A percentile compares a stretch with the other conserved stretches of the same genome.
phyloP scores from a whole-genome alignment of 2,888 invertebrate genomes.

The Chloroclysta siterata region DNA sequence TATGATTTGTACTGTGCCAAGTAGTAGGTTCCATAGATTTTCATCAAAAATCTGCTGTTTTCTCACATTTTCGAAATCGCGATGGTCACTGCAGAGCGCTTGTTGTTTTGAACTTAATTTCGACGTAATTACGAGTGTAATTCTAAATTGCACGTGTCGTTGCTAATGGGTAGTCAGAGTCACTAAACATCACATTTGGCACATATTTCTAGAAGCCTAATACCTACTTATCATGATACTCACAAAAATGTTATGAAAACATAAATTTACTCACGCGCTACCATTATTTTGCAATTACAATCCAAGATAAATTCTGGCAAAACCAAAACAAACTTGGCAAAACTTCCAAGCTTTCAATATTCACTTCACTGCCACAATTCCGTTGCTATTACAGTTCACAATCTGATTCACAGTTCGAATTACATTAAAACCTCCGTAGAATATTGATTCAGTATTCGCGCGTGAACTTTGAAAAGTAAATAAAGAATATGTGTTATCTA shows the following conservation, averaged over 20 bases:
- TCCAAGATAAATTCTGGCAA: slow-evolving; percentile 15
- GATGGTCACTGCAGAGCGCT: too few species aligned
- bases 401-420: slow-evolving; percentile 2
- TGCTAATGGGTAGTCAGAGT: too few species aligned
- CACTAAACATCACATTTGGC: too few species aligned
- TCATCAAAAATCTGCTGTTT: too few species aligned
- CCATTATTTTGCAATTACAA: slow-evolving; percentile 19
- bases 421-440: slow-evolving; percentile 9
- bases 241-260: background rate
- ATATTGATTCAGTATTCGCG: slow-evolving; percentile 34
- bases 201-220: too few species aligned
- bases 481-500: slow-evolving; percentile 47
- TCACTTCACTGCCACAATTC: slow-evolving; percentile 16
- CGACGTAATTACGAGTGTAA: too few species aligned
- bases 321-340: slow-evolving; percentile 8
- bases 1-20: too few species aligned
- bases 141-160: too few species aligned
- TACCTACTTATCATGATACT: background rate
- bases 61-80: too few species aligned
- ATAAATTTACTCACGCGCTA: slow-evolving; percentile 27
- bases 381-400: background rate
- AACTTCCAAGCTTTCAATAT: slow-evolving; percentile 19
- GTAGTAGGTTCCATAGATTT: too few species aligned
- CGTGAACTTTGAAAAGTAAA: slow-evolving; percentile 41
- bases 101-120: too few species aligned